Evolutionary conservation across 2,113 vertebrate genomes (phyloP), one percentile per base, ranked within the genome.

Genomic region (Thomomys bottae): DNA sequence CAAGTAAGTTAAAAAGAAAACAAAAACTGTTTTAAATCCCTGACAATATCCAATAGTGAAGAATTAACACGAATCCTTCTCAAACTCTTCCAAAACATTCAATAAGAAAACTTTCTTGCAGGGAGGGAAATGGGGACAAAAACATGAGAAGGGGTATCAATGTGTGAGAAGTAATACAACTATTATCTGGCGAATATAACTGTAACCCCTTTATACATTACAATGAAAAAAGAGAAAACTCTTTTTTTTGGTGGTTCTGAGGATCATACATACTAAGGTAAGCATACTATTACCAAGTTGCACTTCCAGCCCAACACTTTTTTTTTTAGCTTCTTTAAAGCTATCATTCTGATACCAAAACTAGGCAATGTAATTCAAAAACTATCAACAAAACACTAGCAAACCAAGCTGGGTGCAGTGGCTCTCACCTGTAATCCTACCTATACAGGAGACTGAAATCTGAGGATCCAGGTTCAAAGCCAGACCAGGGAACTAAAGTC

Each of bases 311-410:
- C 38, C 38, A n/a, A 77, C 24, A 68, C 38, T 76, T 68, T 30
- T 24, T 38, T 38, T 76, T 5, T 59, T 30, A 63, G 45, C 45
- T 49, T 57, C 23, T 66, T n/a, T 45, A 59, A 72, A 15, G 21
- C 45, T 49, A 34, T 81, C 67, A 64, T 70, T 30, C 45, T 54
- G 34, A 40, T 70, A 34, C 8, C 15, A 79, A 79, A 36, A 30
- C 64, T 45, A 89, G 24, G n/a, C 45, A 90, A 84, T 42, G 6
- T 67, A 73, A 59, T 67, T 26, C 12, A 54, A 90, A 88, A 90
- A 40, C n/a, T 30, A 20, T 32, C 49, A 75, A 75, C 7, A 61
- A 81, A 81, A 90, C 34, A 89, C 23, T 64, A 78, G 14, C 10
- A 84, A 83, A 42, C 7, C 28, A 81, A n/a, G n/a, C n/a, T n/a